Percentiles rank a stretch among this genome's conserved stretches.
phyloP scores from a whole-genome alignment of 2,113 vertebrate genomes.

The Anseranas semipalmata region DNA sequence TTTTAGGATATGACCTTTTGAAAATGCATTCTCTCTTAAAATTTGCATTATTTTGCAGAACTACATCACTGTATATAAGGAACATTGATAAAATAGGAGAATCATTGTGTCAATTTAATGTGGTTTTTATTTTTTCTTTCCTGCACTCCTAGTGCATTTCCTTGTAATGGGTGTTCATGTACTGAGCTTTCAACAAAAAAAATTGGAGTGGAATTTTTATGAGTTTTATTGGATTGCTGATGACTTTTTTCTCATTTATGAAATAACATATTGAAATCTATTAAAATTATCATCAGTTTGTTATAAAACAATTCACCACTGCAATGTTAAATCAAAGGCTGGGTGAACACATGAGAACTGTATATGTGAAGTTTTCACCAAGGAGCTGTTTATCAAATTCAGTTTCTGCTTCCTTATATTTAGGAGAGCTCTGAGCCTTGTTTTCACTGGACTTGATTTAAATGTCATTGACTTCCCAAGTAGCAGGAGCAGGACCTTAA shows the following conservation, averaged over 20 bases:
- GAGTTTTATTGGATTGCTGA: not conserved
- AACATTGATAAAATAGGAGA: not conserved
- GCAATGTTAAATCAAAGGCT: not conserved
- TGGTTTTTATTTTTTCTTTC: not conserved
- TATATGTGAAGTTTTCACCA: not conserved
- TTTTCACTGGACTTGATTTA: not conserved
- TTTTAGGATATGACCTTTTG: not conserved
- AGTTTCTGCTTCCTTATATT: not conserved
- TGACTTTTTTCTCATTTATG: not conserved
- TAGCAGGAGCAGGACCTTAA: not conserved
- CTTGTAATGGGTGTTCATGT: not conserved
- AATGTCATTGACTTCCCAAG: not conserved
- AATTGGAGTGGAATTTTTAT: not conserved
- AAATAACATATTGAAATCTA: not conserved
- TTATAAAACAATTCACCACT: not conserved
- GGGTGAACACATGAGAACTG: not conserved
- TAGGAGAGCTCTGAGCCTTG: not conserved
- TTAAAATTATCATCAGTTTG: not conserved
- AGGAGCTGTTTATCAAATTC: not conserved
- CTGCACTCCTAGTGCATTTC: not conserved
- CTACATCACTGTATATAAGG: not conserved
- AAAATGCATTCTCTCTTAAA: not conserved
- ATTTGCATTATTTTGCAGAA: not conserved
- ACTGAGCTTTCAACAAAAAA: not conserved
- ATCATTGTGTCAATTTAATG: not conserved